Conservation (phyloP, 2,888 invertebrate species). For the Malthinus flaveolus region DNA sequence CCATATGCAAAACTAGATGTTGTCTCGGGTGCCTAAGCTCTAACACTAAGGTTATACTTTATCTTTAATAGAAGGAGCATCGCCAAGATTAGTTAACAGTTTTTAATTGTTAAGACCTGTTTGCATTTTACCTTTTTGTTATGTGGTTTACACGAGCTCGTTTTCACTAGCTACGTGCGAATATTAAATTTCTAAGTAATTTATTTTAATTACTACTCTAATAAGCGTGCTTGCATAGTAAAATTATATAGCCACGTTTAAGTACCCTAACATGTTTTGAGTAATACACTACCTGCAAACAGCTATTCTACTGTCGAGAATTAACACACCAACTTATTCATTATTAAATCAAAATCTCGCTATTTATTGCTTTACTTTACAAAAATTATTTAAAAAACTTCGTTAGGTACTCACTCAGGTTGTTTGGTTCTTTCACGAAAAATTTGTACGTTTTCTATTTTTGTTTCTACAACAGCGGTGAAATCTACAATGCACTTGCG, state of each 20-base stretch:
- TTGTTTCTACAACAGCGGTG: no score
- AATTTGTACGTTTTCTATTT: no score
- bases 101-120: no score
- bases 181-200: conserved; percentile 30
- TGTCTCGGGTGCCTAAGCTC: conserved; percentile 26
- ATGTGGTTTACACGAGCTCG: conserved; percentile 18
- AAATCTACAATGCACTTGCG: no score
- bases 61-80: no score
- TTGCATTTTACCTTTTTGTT: background rate
- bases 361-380: no score
- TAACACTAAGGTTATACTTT: conserved; percentile 18
- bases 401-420: no score
- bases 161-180: conserved; percentile 23
- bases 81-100: no score
- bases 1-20: conserved; percentile 43
- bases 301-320: conserved; percentile 16
- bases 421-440: no score
- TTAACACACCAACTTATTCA: conserved; percentile 7
- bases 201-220: conserved; percentile 29
- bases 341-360: no score
- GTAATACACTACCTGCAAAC: conserved; percentile 12
- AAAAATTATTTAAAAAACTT: no score
- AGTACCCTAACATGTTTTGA: conserved; percentile 27
- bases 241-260: conserved; percentile 29
- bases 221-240: conserved; percentile 27